These are phyloP conservation scores for Reticulitermes lucifugus DNA, from an alignment of 2,888 invertebrate genomes.

Conservation along the genomic window DNA sequence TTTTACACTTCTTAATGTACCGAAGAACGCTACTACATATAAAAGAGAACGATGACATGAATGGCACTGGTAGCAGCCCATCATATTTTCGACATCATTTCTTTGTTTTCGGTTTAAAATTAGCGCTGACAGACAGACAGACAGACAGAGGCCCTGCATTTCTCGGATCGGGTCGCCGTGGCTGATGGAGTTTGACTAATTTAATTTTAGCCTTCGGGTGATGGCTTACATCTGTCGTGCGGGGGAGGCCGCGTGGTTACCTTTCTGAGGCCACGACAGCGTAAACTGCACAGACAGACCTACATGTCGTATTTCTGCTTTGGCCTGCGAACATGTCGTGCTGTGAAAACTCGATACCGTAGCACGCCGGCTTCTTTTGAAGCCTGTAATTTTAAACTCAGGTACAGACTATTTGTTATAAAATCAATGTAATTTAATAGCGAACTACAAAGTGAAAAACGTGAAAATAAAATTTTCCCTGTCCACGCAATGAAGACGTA, in stretches of 20 bases:
- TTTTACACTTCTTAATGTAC: background rate
- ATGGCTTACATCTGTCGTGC: slow-evolving; percentile 49
- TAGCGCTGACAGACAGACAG: slow-evolving; percentile 49
- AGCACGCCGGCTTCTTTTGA: too few species aligned
- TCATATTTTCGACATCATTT: background rate
- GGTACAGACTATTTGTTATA: too few species aligned
- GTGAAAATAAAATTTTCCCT: too few species aligned
- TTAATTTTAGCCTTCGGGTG: slow-evolving; percentile 50
- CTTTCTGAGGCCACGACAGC: background rate
- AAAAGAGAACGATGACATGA: background rate
- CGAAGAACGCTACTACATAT: background rate
- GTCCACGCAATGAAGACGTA: too few species aligned
- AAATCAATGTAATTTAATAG: too few species aligned
- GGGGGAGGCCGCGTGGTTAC: slow-evolving; percentile 5
- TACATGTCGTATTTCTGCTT: background rate
- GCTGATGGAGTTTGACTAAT: slow-evolving; percentile 50
- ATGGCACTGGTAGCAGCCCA: background rate
- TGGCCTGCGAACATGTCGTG: background rate
- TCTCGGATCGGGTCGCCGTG: slow-evolving; percentile 41
- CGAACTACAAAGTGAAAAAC: too few species aligned
- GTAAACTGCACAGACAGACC: background rate
- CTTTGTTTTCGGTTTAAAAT: slow-evolving; percentile 49
- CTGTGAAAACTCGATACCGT: too few species aligned
- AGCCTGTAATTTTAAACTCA: too few species aligned
- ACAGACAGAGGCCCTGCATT: slow-evolving; percentile 15